Percentiles rank a stretch among this genome's conserved stretches.
These are phyloP conservation scores for Chelonoidis abingdonii DNA, from an alignment of 2,113 vertebrate genomes.

Conservation along the genomic window DNA sequence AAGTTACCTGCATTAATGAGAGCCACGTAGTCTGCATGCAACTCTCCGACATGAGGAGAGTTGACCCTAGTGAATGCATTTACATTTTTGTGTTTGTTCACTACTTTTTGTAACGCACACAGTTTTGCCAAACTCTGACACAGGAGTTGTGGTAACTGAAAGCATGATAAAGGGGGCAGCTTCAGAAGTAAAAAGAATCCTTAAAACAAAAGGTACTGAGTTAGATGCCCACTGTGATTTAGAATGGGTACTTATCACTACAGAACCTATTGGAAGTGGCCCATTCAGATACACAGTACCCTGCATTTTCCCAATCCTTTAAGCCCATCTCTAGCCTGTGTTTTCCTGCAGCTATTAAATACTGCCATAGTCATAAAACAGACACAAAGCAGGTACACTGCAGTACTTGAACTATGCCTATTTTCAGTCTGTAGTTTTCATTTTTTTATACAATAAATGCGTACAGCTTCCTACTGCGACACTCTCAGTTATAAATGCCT, in stretches of 20 bases:
- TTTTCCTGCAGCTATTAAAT: slow-evolving; percentile 54
- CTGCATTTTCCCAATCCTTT: slow-evolving; percentile 43
- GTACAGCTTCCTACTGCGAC: slow-evolving; percentile 73
- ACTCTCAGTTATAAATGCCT: slow-evolving; percentile 76
- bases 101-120: neutral
- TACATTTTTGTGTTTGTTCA: neutral
- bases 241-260: slow-evolving; percentile 40
- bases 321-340: slow-evolving; percentile 42
- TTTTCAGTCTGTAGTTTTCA: slow-evolving; percentile 78
- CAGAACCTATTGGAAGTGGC: slow-evolving; percentile 25
- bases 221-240: slow-evolving; percentile 22
- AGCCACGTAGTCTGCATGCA: neutral
- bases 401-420: slow-evolving; percentile 76
- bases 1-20: neutral
- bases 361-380: slow-evolving; percentile 68
- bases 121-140: neutral
- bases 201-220: slow-evolving; percentile 55
- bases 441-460: slow-evolving; percentile 75
- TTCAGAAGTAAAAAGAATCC: slow-evolving; percentile 29
- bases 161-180: slow-evolving; percentile 25
- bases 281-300: slow-evolving; percentile 35
- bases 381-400: slow-evolving; percentile 72
- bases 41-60: neutral
- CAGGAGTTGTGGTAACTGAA: neutral
- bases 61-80: neutral